phyloP scores from a whole-genome alignment of 2,113 vertebrate species.

The Ursus arctos region DNA sequence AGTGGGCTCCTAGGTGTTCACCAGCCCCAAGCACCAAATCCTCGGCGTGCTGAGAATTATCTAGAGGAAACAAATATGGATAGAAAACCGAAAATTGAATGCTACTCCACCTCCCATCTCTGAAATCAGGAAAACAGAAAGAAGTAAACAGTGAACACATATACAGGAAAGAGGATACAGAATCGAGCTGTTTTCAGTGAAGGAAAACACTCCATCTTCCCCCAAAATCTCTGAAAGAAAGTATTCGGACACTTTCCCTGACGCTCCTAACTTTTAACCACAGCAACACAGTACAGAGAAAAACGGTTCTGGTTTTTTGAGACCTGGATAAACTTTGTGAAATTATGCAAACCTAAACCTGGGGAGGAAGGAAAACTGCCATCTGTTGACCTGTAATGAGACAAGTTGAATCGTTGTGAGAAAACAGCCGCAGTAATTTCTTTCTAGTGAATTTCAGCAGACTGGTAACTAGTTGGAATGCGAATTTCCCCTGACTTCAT shows the following conservation, averaged over 20 bases:
- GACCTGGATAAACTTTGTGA: neutral
- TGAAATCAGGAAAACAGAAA: neutral
- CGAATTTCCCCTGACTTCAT: neutral
- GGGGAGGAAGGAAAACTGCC: neutral
- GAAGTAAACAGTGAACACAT: neutral
- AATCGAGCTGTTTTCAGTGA: neutral
- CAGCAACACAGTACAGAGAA: neutral
- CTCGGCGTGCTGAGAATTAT: neutral
- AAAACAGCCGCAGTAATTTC: neutral
- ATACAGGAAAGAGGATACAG: neutral
- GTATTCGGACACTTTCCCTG: neutral
- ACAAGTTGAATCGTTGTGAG: neutral
- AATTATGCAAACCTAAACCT: constrained; percentile 6
- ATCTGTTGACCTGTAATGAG: neutral
- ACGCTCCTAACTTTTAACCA: neutral
- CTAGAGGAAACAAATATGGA: neutral
- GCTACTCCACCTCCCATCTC: neutral
- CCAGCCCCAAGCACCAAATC: neutral
- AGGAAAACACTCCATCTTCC: neutral
- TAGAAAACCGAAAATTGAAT: neutral
- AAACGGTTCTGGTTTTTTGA: neutral
- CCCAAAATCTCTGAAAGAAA: neutral
- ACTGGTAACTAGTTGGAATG: neutral
- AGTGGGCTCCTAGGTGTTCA: neutral
- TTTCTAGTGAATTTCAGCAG: neutral